Conservation (phyloP, 2,113 vertebrate genomes). For the Pomatorhinus ruficollis region DNA sequence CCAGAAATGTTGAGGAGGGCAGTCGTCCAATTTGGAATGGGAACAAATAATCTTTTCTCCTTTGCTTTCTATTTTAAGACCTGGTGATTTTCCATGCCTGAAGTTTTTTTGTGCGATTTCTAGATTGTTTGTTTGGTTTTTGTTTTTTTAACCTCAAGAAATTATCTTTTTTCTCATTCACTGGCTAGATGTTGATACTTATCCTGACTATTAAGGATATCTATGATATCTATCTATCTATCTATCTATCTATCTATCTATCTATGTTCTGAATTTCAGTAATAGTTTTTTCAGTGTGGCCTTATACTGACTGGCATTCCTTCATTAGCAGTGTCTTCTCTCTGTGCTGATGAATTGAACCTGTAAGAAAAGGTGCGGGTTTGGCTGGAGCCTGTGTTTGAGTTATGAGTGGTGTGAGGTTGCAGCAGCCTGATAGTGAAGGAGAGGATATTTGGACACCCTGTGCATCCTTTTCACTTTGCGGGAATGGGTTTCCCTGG, state of each 20-base stretch:
- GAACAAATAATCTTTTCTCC: background rate
- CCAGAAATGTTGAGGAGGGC: background rate
- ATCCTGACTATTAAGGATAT: background rate
- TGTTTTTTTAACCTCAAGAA: background rate
- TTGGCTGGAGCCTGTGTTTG: background rate
- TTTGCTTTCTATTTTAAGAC: background rate
- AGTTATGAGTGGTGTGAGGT: rapidly evolving
- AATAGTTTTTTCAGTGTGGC: background rate
- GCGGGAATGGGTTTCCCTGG: background rate
- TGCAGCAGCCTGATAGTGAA: background rate
- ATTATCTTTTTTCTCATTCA: background rate
- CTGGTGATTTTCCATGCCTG: background rate
- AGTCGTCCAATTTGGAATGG: background rate
- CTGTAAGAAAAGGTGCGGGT: background rate
- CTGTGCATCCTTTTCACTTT: background rate
- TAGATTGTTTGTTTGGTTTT: background rate
- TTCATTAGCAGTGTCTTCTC: background rate
- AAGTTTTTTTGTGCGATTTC: background rate
- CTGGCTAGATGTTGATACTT: background rate
- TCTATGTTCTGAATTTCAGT: background rate
- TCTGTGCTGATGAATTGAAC: background rate
- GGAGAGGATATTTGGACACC: too few species aligned
- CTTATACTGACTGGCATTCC: background rate
- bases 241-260: background rate
- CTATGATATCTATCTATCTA: background rate